Base-by-base conservation (phyloP, 2,888 invertebrate genomes). In the Zhengitettix transpicula region DNA sequence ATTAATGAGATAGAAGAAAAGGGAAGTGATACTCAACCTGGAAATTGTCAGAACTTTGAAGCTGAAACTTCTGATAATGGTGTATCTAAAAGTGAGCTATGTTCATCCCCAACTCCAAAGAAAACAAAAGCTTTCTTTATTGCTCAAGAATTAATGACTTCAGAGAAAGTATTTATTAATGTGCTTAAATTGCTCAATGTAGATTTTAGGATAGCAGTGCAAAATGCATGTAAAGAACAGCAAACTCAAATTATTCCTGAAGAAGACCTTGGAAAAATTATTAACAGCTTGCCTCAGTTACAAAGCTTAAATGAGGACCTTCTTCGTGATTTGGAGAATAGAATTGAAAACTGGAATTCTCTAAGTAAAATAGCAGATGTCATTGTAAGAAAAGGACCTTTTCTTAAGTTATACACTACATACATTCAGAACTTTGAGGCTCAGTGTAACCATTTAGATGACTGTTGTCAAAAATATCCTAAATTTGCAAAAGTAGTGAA, bases 341-440 rank as follows among this genome's bases (percentile, higher is more conserved):
- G 80, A 55, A 68, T 80, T 28, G 66, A 69, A 42, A 70, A 74
- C 62, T 81, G 80, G 79, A 72, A 66, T 51, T 67, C 67, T 57
- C 63, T 65, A 55, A 70, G 69, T 17, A 74, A 74, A 67, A 74
- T 81, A 42, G 73, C 79, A 2, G 80, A 80, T 68, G 75, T 81
- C 28, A 77, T 81, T 66, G 76, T 79, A 9, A 75, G 73, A 66
- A 79, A 77, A 66, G 80, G 80, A n/a, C 79, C 79, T 17, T 81
- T 80, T 68, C 70, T 81, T 12, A 80, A 80, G 68, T 68, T 79
- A 53, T 80, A 80, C 67, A 75, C 78, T 1, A 69, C 74, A 17
- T 81, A 80, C 67, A 78, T 80, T 57, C 71, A 73, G 64, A 76
- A 79, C 64, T 80, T 79, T 71, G 75, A 77, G 64, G 69, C 69